A percentile compares a stretch with the other conserved stretches of the same genome.
phyloP scores from a whole-genome alignment of 2,113 vertebrate genomes.

The Acinonyx jubatus region DNA sequence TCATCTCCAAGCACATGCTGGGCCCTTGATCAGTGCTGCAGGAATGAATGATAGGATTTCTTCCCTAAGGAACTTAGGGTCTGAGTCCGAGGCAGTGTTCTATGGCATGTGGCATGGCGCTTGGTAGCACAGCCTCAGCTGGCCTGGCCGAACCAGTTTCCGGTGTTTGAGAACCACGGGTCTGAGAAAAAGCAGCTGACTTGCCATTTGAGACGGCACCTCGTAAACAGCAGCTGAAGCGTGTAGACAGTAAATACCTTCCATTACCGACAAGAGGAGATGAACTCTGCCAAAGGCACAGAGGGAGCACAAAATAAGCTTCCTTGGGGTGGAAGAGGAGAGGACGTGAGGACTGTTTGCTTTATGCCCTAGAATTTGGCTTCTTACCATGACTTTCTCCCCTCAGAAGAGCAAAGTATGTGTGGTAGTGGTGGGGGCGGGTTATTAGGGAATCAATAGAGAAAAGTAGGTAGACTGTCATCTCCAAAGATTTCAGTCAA shows the following conservation, averaged over 20 bases:
- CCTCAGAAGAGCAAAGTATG: not conserved
- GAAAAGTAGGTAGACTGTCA: not conserved
- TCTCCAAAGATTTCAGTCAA: not conserved
- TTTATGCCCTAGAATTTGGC: not conserved
- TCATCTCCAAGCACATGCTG: not conserved
- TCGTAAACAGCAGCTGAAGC: not conserved
- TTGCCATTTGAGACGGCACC: not conserved
- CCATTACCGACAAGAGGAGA: not conserved
- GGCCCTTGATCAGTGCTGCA: not conserved
- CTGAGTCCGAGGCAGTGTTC: not conserved
- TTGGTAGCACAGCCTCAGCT: not conserved
- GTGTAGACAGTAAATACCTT: not conserved
- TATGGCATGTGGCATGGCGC: fast-evolving
- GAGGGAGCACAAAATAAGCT: not conserved
- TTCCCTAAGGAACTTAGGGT: not conserved
- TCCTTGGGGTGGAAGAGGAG: not conserved
- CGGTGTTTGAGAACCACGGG: not conserved
- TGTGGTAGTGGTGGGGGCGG: not conserved
- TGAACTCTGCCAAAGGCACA: not conserved
- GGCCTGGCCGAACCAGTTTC: not conserved
- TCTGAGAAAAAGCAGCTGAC: not conserved
- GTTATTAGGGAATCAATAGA: not conserved
- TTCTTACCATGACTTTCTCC: not conserved
- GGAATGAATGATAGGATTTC: not conserved
- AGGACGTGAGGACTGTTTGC: not conserved